These are phyloP conservation scores for Sinopyrophorus schimmeli DNA, from an alignment of 2,888 invertebrate genomes.

Conservation along the genomic window DNA sequence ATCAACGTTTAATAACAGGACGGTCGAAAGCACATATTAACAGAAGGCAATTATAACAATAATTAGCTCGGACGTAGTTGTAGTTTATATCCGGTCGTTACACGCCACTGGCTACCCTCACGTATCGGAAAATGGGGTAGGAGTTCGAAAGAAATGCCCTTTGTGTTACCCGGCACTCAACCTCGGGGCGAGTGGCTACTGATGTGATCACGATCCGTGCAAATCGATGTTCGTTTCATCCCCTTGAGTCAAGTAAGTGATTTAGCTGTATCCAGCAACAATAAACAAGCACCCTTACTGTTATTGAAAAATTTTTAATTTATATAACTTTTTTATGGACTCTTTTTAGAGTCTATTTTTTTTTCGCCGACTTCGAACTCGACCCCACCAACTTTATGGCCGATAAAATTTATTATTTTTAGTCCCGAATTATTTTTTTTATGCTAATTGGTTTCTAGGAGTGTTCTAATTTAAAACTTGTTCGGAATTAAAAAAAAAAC, in stretches of 20 bases:
- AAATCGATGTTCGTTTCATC: slow-evolving; percentile 55
- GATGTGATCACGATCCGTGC: slow-evolving; percentile 55
- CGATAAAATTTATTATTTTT: too few species aligned
- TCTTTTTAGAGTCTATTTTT: too few species aligned
- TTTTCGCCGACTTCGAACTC: too few species aligned
- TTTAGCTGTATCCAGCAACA: slow-evolving; percentile 21
- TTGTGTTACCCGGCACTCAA: slow-evolving; percentile 49
- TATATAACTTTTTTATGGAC: too few species aligned
- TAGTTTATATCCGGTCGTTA: slow-evolving; percentile 42
- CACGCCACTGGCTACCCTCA: slow-evolving; percentile 43
- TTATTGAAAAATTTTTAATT: too few species aligned
- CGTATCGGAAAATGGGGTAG: slow-evolving; percentile 32
- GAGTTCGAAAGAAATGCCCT: slow-evolving; percentile 37
- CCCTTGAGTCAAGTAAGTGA: slow-evolving; percentile 40
- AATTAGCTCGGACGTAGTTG: slow-evolving; percentile 35
- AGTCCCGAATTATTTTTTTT: too few species aligned
- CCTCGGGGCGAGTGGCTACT: slow-evolving; percentile 51
- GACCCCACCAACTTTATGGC: too few species aligned
- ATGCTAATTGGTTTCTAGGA: too few species aligned
- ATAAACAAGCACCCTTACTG: slow-evolving; percentile 9
- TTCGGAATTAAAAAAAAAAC: too few species aligned
- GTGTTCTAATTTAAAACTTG: too few species aligned
- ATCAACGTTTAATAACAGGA: slow-evolving; percentile 18
- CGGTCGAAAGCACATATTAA: slow-evolving; percentile 21
- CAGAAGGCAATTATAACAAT: slow-evolving; percentile 23